Conservation (phyloP, 2,113 vertebrate genomes). For the Oryzias woworae region DNA sequence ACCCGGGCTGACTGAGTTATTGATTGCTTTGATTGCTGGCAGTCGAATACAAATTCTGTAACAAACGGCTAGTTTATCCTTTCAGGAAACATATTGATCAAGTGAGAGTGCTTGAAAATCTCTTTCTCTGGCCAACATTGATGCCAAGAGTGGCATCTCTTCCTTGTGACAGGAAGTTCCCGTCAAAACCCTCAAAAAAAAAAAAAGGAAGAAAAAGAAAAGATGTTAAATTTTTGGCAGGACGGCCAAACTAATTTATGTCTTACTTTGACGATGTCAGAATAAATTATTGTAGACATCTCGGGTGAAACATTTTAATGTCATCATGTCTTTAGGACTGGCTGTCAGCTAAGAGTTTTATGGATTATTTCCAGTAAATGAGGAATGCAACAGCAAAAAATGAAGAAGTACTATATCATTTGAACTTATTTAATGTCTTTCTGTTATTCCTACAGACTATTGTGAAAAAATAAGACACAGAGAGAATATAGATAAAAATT, state of each 20-base stretch:
- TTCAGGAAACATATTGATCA: constrained; percentile 21
- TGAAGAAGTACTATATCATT: constrained; percentile 8
- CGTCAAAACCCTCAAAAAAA: neutral
- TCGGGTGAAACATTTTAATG: constrained; percentile 40
- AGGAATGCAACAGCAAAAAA: constrained; percentile 14
- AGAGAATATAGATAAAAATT: constrained; percentile 11
- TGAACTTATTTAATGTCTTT: constrained; percentile 19
- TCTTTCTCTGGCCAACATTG: neutral
- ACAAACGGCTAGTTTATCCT: constrained; percentile 12
- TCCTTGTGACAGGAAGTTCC: too few species aligned
- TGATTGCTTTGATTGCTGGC: constrained; percentile 10
- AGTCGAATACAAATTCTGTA: constrained; percentile 1
- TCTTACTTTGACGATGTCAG: constrained; percentile 1
- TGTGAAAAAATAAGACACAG: neutral
- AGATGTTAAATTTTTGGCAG: too few species aligned
- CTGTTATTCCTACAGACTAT: constrained; percentile 24
- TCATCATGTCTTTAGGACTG: constrained; percentile 28
- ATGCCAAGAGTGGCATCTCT: constrained; percentile 8
- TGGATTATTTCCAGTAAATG: constrained; percentile 36
- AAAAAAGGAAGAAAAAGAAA: too few species aligned
- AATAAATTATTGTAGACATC: constrained; percentile 34
- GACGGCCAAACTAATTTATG: too few species aligned
- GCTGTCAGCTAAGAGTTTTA: constrained; percentile 23
- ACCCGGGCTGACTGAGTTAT: neutral
- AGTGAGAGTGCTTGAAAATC: constrained; percentile 15